phyloP scores from a whole-genome alignment of 2,797 vertebrate species.

The Graptemys geographica region DNA sequence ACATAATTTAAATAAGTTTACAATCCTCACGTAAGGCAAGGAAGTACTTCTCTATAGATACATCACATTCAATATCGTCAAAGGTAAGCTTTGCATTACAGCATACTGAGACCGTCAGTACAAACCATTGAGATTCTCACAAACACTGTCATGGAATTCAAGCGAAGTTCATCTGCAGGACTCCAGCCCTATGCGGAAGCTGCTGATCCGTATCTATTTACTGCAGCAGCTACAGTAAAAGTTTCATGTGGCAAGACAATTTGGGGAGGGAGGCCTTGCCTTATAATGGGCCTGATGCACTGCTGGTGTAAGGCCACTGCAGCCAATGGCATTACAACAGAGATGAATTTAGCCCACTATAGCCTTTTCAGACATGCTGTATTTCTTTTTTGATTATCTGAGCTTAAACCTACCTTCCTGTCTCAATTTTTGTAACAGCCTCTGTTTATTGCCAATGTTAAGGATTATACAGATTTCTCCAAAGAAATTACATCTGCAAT shows the following conservation, averaged over 20 bases:
- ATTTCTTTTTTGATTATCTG: slow-evolving; percentile 78
- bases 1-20: slow-evolving; percentile 91
- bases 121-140: slow-evolving; percentile 69
- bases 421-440: slow-evolving; percentile 63
- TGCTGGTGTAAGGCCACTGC: neutral
- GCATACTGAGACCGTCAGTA: slow-evolving; percentile 77
- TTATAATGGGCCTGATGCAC: neutral
- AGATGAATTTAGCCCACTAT: neutral
- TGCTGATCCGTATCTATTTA: slow-evolving; percentile 52
- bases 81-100: slow-evolving; percentile 84
- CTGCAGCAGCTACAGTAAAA: slow-evolving; percentile 64
- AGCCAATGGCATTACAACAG: neutral
- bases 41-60: slow-evolving; percentile 87
- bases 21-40: slow-evolving; percentile 87
- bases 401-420: slow-evolving; percentile 77
- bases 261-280: slow-evolving; percentile 6
- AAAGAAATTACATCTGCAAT: slow-evolving; percentile 65
- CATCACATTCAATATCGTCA: slow-evolving; percentile 99
- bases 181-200: slow-evolving; percentile 66
- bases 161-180: slow-evolving; percentile 63
- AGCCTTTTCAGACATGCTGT: slow-evolving; percentile 33
- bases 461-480: slow-evolving; percentile 71
- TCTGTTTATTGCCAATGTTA: slow-evolving; percentile 73
- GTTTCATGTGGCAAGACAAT: slow-evolving; percentile 57
- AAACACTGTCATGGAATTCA: slow-evolving; percentile 79